Conservation (phyloP, 2,113 vertebrate species). For the Cyphomyrus discorhynchus region DNA sequence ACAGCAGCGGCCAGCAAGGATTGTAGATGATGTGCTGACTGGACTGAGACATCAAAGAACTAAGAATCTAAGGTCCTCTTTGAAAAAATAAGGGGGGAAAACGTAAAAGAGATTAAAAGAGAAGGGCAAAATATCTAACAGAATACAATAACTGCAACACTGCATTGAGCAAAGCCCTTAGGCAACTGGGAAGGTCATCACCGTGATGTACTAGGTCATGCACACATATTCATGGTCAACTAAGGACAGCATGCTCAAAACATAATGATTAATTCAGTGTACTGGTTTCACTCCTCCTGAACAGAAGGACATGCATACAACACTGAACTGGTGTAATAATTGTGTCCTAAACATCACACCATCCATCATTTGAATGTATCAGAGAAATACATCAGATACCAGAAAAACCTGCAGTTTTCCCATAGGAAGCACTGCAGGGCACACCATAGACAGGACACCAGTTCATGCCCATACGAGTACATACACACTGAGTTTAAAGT, state of each 20-base stretch:
- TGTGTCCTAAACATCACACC: background rate
- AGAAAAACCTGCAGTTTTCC: background rate
- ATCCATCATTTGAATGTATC: background rate
- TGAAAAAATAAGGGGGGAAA: background rate
- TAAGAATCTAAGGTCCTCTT: background rate
- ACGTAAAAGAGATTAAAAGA: background rate
- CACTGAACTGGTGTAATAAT: background rate
- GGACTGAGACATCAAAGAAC: background rate
- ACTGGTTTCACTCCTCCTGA: background rate
- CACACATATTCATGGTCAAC: background rate
- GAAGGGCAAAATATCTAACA: background rate
- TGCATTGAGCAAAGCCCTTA: background rate
- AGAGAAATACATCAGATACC: background rate
- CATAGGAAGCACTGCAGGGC: background rate
- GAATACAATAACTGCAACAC: background rate
- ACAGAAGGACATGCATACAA: background rate
- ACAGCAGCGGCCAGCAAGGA: background rate
- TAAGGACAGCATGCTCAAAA: background rate
- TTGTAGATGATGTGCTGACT: background rate
- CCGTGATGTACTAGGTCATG: background rate
- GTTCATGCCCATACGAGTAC: background rate
- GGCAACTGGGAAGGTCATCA: background rate
- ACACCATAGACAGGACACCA: background rate
- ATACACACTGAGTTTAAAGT: background rate
- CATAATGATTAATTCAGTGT: background rate